Percentiles rank a stretch among this genome's conserved stretches.
Conservation (phyloP, 2,113 vertebrate species). For the Albula glossodonta region DNA sequence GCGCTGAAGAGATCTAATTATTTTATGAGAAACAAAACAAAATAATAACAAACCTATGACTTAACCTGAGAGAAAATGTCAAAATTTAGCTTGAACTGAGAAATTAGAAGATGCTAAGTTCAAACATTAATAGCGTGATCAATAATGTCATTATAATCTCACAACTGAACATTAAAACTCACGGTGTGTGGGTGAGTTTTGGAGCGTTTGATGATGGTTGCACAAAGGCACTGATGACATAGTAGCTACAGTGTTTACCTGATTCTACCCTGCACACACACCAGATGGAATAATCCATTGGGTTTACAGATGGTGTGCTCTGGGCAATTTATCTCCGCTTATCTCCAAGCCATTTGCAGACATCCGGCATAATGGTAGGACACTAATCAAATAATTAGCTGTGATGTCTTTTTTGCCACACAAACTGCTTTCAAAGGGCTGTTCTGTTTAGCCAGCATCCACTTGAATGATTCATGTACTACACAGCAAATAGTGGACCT, state of each 20-base stretch:
- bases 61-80: too few relatives aligned
- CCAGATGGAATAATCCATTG: constrained; percentile 28
- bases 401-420: constrained; percentile 9
- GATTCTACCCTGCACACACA: background rate
- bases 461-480: background rate
- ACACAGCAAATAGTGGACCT: too few relatives aligned
- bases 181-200: background rate
- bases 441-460: background rate
- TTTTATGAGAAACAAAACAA: background rate
- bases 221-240: background rate
- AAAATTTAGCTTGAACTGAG: background rate
- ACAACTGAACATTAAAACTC: background rate
- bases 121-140: background rate
- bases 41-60: too few relatives aligned
- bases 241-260: background rate
- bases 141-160: background rate
- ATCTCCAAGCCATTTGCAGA: constrained; percentile 27
- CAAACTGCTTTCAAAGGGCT: background rate
- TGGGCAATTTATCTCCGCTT: constrained; percentile 25
- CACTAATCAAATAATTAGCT: constrained; percentile 37
- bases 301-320: constrained; percentile 25
- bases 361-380: constrained; percentile 26
- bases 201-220: background rate
- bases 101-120: background rate
- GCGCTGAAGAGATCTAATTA: background rate